These are phyloP conservation scores for Drosophila serrata DNA, from an alignment of 1,140 invertebrate species.

Conservation along the genomic window DNA sequence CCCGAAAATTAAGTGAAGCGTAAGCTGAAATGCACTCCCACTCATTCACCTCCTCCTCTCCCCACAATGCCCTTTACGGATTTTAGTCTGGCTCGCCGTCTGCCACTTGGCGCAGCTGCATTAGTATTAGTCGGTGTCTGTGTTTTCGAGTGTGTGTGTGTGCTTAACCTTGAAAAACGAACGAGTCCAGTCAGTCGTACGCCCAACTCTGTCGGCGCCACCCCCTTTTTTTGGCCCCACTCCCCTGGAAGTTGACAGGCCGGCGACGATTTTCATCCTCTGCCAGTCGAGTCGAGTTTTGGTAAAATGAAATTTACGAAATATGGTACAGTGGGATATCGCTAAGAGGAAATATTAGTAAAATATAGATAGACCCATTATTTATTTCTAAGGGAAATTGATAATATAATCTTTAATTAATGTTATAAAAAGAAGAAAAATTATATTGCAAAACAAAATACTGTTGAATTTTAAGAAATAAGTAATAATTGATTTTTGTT, in stretches of 20 bases:
- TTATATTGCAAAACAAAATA: not conserved
- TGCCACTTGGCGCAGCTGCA: slow-evolving; percentile 61
- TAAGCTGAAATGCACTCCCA: slow-evolving; percentile 83
- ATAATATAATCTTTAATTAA: not conserved
- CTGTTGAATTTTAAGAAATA: no score
- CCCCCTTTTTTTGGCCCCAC: slow-evolving; percentile 19
- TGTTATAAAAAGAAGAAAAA: no score
- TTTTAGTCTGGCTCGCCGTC: slow-evolving; percentile 68
- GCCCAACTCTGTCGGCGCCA: slow-evolving; percentile 30
- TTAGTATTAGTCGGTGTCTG: slow-evolving; percentile 25
- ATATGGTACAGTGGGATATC: slow-evolving; percentile 40
- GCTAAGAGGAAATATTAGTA: not conserved
- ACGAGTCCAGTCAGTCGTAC: slow-evolving; percentile 73
- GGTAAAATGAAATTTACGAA: slow-evolving; percentile 81
- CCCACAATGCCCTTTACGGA: slow-evolving; percentile 29
- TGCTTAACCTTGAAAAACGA: slow-evolving; percentile 83
- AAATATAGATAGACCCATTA: not conserved
- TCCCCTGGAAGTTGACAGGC: slow-evolving; percentile 50
- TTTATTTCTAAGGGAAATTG: not conserved
- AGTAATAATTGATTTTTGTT: not conserved
- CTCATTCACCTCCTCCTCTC: slow-evolving; percentile 31
- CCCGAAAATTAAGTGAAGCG: slow-evolving; percentile 82
- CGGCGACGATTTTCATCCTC: slow-evolving; percentile 78
- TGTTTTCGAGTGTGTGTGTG: slow-evolving; percentile 25
- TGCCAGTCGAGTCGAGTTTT: slow-evolving; percentile 24